Evolutionary conservation across 1,140 invertebrate species (phyloP).

Genomic region (Drosophila lini): DNA sequence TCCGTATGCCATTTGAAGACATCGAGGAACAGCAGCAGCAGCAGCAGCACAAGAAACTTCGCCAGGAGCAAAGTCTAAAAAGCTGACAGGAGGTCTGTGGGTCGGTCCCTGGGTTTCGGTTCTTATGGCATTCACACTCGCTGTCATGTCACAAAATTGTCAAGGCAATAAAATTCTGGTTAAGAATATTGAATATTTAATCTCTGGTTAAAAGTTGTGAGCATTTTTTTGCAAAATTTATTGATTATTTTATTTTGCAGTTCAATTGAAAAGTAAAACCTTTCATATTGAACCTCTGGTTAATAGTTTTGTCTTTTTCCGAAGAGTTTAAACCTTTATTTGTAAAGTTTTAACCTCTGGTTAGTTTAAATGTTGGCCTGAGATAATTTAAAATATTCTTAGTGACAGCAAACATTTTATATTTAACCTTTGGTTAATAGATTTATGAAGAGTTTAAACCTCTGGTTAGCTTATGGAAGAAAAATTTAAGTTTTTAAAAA

Average conservation of each 20-base stretch:
- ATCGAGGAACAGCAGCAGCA: constrained; percentile 5
- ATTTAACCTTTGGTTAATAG: neutral
- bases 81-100: constrained; percentile 11
- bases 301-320: no score
- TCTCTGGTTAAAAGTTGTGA: no score
- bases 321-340: neutral
- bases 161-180: constrained; percentile 3
- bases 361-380: neutral
- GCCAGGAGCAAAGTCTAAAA: constrained; percentile 6
- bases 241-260: no score
- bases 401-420: neutral
- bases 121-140: neutral
- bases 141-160: constrained; percentile 8
- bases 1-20: constrained; percentile 44
- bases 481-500: no score
- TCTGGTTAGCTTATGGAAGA: neutral
- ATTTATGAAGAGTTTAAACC: neutral
- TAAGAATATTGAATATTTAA: constrained; percentile 12
- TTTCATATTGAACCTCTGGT: neutral
- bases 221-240: no score
- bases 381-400: no score
- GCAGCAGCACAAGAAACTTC: constrained; percentile 1
- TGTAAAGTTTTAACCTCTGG: neutral
- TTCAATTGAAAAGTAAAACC: neutral
- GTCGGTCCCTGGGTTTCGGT: neutral